Base-by-base conservation (phyloP, 2,888 invertebrate genomes). In the Heteromurus nitidus region DNA sequence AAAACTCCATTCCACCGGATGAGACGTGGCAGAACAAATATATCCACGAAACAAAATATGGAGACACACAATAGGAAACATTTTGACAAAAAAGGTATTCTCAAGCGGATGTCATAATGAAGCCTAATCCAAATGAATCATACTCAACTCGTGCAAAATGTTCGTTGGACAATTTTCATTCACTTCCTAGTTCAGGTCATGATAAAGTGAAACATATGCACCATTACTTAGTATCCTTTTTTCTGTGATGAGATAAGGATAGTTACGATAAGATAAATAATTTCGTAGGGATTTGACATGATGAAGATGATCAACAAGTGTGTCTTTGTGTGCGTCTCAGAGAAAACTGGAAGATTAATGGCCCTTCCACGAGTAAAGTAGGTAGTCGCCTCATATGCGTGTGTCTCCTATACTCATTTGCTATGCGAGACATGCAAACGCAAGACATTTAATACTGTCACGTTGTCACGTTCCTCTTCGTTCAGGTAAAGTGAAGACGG, bases 401-500 rank as follows among this genome's bases (percentile, higher is more conserved):
- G 13, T 53, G 22, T 31, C n/a, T 60, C 20, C 58, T 9, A 53
- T 28, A 3, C 18, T 28, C 20, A 31, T 31, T 64, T 24, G 36
- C 20, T 20, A 44, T 64, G 64, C 64, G 22, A 67, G 50, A 47
- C 67, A 67, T 44, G 62, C 22, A 30, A n/a, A n/a, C n/a, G n/a
- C n/a, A n/a, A n/a, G 44, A 26, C 60, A 67, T 68, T 76, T 76
- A 76, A 76, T 68, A 76, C 76, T 76, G 76, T 76, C 76, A 76
- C 76, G 76, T 68, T 76, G 68, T 76, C 76, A 76, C 76, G 76
- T 76, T 76, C 60, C 53, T 55, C 36, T 50, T 1, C 18, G n/a
- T 16, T 28, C 28, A 30, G n/a, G n/a, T n/a, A n/a, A n/a, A n/a
- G n/a, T n/a, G n/a, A n/a, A n/a, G n/a, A n/a, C n/a, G n/a, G n/a